Evolutionary conservation across 1,140 invertebrate species (phyloP).

Genomic region (Galendromus occidentalis): DNA sequence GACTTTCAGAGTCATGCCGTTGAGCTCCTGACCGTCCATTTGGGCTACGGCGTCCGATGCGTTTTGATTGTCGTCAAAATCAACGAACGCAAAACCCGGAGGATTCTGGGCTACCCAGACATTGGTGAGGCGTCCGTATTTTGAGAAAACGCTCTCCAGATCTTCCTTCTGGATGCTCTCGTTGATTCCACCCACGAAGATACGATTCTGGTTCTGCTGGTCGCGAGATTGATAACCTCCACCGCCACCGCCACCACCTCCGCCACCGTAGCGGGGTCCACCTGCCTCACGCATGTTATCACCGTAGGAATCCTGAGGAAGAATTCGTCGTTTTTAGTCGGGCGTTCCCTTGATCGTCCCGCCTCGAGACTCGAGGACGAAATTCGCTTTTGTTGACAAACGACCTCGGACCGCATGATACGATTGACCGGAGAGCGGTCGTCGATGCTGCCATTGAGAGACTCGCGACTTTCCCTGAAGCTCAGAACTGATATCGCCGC

Average conservation of each 20-base stretch:
- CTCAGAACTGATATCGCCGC: no score
- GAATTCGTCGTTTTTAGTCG: no score
- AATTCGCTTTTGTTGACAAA: no score
- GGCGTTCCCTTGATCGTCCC: no score
- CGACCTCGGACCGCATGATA: no score
- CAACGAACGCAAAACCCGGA: conserved; percentile 39
- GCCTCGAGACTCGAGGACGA: no score
- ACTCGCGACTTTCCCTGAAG: no score
- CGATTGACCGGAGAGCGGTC: no score
- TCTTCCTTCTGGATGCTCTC: conserved; percentile 21
- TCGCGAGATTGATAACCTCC: not conserved
- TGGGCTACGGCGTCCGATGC: conserved; percentile 34
- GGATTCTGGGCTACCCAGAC: conserved; percentile 41
- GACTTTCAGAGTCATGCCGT: conserved; percentile 20
- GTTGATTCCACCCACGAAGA: conserved; percentile 23
- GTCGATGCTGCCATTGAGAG: no score
- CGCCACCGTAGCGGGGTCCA: not conserved
- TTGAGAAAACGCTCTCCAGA: conserved; percentile 32
- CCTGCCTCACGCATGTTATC: not conserved
- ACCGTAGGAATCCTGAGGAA: not conserved
- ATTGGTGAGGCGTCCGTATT: conserved; percentile 35
- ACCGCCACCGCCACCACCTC: not conserved
- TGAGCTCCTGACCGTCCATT: conserved; percentile 30
- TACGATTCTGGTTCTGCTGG: conserved; percentile 14
- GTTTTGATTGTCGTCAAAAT: conserved; percentile 38